A percentile compares a stretch with the other conserved stretches of the same genome.
phyloP scores from a whole-genome alignment of 2,888 invertebrate genomes.

The Blomia tropicalis region DNA sequence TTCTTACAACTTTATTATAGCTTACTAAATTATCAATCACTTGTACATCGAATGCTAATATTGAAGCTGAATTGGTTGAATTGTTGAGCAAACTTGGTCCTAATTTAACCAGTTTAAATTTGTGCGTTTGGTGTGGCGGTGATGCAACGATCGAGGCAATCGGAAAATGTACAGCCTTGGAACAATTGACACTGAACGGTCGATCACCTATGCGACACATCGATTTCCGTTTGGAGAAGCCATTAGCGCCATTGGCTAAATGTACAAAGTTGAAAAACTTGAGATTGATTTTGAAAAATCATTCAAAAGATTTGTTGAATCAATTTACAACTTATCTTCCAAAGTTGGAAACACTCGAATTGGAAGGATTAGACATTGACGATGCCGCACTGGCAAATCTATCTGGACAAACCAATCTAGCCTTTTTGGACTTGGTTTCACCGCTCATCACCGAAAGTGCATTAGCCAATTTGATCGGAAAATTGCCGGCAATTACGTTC shows the following conservation, averaged over 20 bases:
- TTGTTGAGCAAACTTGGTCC: not conserved
- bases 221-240: conserved; percentile 13
- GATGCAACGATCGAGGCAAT: conserved; percentile 12
- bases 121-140: conserved; percentile 21
- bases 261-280: conserved; percentile 13
- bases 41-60: conserved; percentile 2
- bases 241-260: conserved; percentile 2
- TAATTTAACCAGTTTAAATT: conserved; percentile 9
- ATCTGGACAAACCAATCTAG: not conserved
- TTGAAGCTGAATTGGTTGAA: conserved; percentile 12
- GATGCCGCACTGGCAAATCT: conserved; percentile 11
- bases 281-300: conserved; percentile 19
- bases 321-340: conserved; percentile 4
- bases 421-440: conserved; percentile 17
- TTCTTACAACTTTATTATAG: not conserved
- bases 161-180: conserved; percentile 1
- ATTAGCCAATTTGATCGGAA: not conserved
- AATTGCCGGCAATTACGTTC: conserved; percentile 1
- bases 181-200: conserved; percentile 19
- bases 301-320: conserved; percentile 5
- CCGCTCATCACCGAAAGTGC: conserved; percentile 11
- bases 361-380: conserved; percentile 11
- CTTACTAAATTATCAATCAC: conserved; percentile 19
- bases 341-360: conserved; percentile 14
- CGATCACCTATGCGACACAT: conserved; percentile 23